Evolutionary conservation across 2,888 invertebrate genomes (phyloP).

Genomic region (Leucozona laternaria): DNA sequence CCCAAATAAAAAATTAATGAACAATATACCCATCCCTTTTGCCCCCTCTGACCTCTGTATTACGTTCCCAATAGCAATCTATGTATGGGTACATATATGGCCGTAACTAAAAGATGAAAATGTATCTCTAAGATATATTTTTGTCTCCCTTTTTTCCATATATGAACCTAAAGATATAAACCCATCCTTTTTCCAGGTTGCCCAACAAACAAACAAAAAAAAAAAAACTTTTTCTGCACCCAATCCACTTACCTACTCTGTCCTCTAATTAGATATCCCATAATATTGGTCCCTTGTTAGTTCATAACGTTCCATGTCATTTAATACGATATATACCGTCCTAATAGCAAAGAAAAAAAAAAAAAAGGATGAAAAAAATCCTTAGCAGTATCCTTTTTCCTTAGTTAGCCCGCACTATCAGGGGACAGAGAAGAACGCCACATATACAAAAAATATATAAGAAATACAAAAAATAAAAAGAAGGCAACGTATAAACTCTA

Average conservation of each 20-base stretch:
- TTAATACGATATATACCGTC: slow-evolving; percentile 69
- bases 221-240: slow-evolving; percentile 23
- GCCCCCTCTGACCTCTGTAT: neutral
- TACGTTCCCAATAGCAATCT: slow-evolving; percentile 5
- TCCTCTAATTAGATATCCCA: slow-evolving; percentile 71
- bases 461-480: slow-evolving; percentile 1
- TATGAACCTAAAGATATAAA: neutral
- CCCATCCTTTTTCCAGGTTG: slow-evolving; percentile 1
- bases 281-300: slow-evolving; percentile 74
- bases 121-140: slow-evolving; percentile 14
- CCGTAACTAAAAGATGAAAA: slow-evolving; percentile 38
- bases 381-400: slow-evolving; percentile 62
- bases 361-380: slow-evolving; percentile 10
- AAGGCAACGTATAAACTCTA: slow-evolving; percentile 28
- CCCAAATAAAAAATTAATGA: slow-evolving; percentile 57
- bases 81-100: neutral
- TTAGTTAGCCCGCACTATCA: slow-evolving; percentile 43
- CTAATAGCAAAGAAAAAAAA: slow-evolving; percentile 46
- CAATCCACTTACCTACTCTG: slow-evolving; percentile 44
- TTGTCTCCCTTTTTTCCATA: neutral
- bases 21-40: slow-evolving; percentile 4
- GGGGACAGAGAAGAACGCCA: slow-evolving; percentile 42
- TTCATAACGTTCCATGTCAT: slow-evolving; percentile 74
- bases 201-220: slow-evolving; percentile 29
- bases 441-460: neutral